Percentiles rank a stretch among this genome's conserved stretches.
phyloP scores from a whole-genome alignment of 2,113 vertebrate genomes.

The Brachypodius melanocephalos region DNA sequence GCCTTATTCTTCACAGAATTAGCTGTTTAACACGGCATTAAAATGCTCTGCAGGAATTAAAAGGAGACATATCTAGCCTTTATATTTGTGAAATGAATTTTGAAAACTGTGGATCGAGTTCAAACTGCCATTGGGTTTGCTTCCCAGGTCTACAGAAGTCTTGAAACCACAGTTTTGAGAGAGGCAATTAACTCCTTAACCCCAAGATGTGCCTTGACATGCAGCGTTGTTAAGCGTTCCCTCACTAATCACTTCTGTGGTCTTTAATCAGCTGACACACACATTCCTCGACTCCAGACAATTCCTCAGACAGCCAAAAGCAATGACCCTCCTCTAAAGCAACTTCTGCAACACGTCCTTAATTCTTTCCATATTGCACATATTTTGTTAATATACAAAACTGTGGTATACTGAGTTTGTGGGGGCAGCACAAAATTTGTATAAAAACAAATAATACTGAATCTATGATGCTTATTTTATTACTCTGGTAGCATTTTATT shows the following conservation, averaged over 20 bases:
- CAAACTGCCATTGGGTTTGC: neutral
- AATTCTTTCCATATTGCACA: constrained; percentile 27
- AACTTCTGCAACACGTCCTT: neutral
- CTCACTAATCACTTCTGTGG: constrained; percentile 26
- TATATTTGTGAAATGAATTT: neutral
- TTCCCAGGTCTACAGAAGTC: neutral
- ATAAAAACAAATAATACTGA: neutral
- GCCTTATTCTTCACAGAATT: neutral
- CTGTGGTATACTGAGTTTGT: neutral
- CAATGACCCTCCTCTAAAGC: neutral
- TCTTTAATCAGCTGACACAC: constrained; percentile 32
- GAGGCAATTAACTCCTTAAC: constrained; percentile 43
- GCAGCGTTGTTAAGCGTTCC: neutral
- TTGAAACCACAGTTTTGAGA: constrained; percentile 21
- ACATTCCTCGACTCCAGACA: neutral
- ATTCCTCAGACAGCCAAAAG: constrained; percentile 1
- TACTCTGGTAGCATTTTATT: neutral
- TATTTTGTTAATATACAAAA: constrained; percentile 22
- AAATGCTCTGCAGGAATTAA: neutral
- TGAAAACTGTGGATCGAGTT: neutral
- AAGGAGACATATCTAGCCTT: neutral
- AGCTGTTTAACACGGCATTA: neutral
- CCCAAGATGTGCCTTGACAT: constrained; percentile 11
- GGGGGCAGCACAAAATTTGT: neutral
- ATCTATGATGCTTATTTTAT: neutral